Conservation (phyloP, 2,113 vertebrate species). For the Glareola pratincola region DNA sequence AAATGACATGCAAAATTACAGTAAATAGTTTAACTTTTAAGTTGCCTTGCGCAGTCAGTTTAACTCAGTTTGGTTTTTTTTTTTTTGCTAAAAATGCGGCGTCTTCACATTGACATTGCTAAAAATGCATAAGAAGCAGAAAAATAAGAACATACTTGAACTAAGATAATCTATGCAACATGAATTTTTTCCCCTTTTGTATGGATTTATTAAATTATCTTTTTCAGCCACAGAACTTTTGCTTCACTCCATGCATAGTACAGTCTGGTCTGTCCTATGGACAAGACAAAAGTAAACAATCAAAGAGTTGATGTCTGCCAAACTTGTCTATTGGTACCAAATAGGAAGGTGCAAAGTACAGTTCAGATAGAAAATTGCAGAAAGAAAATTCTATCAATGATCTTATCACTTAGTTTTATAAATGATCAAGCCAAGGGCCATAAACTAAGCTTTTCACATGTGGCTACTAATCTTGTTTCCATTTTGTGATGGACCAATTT, state of each 20-base stretch:
- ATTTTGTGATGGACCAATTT: not conserved
- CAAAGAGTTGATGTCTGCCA: not conserved
- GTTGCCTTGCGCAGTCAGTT: not conserved
- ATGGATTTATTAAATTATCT: not conserved
- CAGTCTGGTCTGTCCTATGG: not conserved
- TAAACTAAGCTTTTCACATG: not conserved
- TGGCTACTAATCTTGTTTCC: not conserved
- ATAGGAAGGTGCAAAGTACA: not conserved
- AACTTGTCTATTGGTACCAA: not conserved
- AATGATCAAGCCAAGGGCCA: not conserved
- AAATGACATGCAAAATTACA: not conserved
- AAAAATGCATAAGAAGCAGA: not conserved
- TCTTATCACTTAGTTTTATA: not conserved
- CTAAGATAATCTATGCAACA: not conserved
- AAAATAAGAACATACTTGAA: not conserved
- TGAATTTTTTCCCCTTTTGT: not conserved
- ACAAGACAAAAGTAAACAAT: not conserved
- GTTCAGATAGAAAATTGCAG: not conserved
- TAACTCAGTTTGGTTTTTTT: no score
- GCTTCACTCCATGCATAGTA: not conserved
- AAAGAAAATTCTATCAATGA: not conserved
- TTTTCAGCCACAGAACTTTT: not conserved
- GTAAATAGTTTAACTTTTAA: not conserved
- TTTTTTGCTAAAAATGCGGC: not conserved
- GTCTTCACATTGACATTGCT: no score